A percentile compares a stretch with the other conserved stretches of the same genome.
Evolutionary conservation across 2,113 vertebrate genomes (phyloP).

Genomic region (Cyanoderma ruficeps): DNA sequence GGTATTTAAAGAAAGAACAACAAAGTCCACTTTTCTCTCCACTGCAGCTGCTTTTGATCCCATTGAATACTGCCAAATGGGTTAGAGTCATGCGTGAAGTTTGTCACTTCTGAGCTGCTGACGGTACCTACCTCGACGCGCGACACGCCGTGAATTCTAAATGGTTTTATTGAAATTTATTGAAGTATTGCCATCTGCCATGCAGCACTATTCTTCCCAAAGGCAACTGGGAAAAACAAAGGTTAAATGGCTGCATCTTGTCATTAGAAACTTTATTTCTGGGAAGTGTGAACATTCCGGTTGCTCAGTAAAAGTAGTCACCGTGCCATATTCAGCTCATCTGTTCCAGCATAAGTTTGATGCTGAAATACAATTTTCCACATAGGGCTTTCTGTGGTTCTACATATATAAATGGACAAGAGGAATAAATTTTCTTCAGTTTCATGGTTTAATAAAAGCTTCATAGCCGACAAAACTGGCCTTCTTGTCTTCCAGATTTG

Average conservation of each 20-base stretch:
- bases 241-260: not conserved
- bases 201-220: not conserved
- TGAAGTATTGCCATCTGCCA: not conserved
- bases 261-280: not conserved
- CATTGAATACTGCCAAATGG: not conserved
- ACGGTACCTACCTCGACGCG: not conserved
- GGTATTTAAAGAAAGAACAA: constrained; percentile 28
- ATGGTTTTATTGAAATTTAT: not conserved
- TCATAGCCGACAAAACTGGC: not conserved
- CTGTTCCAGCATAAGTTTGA: not conserved
- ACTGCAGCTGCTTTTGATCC: not conserved
- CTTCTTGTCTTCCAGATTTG: not conserved
- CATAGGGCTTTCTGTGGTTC: not conserved
- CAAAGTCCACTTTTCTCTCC: not conserved
- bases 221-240: not conserved
- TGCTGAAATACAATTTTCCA: not conserved
- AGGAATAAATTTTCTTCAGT: not conserved
- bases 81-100: not conserved
- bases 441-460: not conserved
- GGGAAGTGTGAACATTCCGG: not conserved
- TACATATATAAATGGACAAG: not conserved
- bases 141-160: not conserved
- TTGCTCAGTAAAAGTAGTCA: not conserved
- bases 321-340: not conserved
- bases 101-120: not conserved